Evolutionary conservation across 2,888 invertebrate species (phyloP).

Genomic region (Gandaritis pyraliata): DNA sequence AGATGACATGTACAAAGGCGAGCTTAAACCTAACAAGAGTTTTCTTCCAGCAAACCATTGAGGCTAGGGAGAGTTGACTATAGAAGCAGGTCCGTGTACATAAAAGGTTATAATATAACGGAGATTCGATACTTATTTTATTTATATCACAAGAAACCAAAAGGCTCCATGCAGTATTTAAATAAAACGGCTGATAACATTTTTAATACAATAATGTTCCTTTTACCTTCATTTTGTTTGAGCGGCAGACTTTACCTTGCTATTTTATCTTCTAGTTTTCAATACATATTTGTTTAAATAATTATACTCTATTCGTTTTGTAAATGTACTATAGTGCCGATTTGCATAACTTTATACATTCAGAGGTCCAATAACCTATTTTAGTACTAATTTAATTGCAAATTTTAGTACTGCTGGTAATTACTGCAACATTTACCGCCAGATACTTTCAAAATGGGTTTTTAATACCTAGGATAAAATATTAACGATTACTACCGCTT

Average conservation of each 20-base stretch:
- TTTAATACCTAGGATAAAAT: slow-evolving; percentile 49
- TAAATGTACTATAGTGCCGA: background rate
- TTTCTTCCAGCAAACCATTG: too few species aligned
- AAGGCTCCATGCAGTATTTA: too few species aligned
- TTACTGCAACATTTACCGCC: slow-evolving; percentile 41
- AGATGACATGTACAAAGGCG: too few species aligned
- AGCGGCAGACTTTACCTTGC: slow-evolving; percentile 2
- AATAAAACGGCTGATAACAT: too few species aligned
- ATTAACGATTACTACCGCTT: slow-evolving; percentile 60
- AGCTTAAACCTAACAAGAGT: too few species aligned
- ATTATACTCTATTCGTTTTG: background rate
- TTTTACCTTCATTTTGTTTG: too few species aligned
- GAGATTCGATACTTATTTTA: too few species aligned
- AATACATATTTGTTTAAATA: background rate
- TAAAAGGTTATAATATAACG: too few species aligned
- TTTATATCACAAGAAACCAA: too few species aligned
- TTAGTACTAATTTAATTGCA: slow-evolving; percentile 30
- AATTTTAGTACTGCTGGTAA: slow-evolving; percentile 22
- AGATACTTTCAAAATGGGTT: slow-evolving; percentile 25
- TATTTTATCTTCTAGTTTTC: slow-evolving; percentile 7
- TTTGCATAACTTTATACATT: slow-evolving; percentile 19
- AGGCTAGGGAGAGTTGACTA: too few species aligned
- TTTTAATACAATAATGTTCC: too few species aligned
- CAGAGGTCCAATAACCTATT: slow-evolving; percentile 7
- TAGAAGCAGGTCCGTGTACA: too few species aligned